Evolutionary conservation across 2,888 invertebrate species (phyloP).

Genomic region (Eupithecia exiguata): DNA sequence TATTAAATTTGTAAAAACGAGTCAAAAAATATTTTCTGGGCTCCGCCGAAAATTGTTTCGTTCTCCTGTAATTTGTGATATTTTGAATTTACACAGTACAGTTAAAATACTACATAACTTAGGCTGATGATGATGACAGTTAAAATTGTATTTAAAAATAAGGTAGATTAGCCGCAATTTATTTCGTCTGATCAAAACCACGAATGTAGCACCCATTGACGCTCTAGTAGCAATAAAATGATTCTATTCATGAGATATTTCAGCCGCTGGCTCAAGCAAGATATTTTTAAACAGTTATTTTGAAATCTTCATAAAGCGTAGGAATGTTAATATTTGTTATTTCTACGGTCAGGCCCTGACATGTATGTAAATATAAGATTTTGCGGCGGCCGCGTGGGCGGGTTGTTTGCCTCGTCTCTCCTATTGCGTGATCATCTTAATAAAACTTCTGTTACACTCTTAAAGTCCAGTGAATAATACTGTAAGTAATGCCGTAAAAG

Average conservation of each 20-base stretch:
- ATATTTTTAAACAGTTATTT: slow-evolving; percentile 22
- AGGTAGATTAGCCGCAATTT: neutral
- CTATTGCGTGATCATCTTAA: slow-evolving; percentile 77
- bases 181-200: slow-evolving; percentile 3
- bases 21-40: neutral
- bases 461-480: slow-evolving; percentile 51
- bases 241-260: slow-evolving; percentile 20
- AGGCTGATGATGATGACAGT: too few species aligned
- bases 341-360: slow-evolving; percentile 37
- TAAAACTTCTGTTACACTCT: slow-evolving; percentile 71
- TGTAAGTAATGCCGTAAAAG: slow-evolving; percentile 48
- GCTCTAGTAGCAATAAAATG: neutral
- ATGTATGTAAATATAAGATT: slow-evolving; percentile 61
- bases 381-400: slow-evolving; percentile 68
- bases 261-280: slow-evolving; percentile 2
- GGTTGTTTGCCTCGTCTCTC: slow-evolving; percentile 76
- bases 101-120: too few species aligned
- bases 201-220: slow-evolving; percentile 8
- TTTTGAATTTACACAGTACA: too few species aligned
- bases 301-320: slow-evolving; percentile 30
- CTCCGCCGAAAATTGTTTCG: neutral
- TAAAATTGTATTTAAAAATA: too few species aligned
- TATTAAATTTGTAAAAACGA: too few species aligned
- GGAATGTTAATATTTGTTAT: slow-evolving; percentile 40
- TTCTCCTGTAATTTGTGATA: too few species aligned